These are phyloP conservation scores for Chascanopsetta lugubris DNA, from an alignment of 2,113 vertebrate species.

Conservation along the genomic window DNA sequence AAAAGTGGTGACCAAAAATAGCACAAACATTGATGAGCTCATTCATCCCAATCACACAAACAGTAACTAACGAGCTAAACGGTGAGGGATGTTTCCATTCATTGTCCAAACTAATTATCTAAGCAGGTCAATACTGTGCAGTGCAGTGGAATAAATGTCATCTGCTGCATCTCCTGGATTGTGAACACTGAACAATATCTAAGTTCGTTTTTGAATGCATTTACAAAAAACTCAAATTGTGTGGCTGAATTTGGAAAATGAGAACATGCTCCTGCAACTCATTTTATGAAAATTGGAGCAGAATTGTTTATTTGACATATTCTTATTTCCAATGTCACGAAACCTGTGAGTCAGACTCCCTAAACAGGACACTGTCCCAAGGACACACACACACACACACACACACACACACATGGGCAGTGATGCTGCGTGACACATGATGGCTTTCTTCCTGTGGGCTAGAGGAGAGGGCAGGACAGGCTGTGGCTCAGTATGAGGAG, in stretches of 20 bases:
- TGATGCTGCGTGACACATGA: background rate
- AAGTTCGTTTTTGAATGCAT: no score
- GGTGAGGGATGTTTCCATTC: constrained; percentile 8
- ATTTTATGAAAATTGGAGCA: background rate
- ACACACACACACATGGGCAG: background rate
- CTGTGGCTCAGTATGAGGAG: background rate
- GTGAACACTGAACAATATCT: background rate
- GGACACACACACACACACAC: background rate
- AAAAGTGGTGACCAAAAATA: background rate
- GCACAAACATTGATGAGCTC: constrained; percentile 4
- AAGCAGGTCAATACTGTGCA: constrained; percentile 5
- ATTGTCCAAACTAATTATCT: constrained; percentile 15
- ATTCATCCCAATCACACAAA: background rate
- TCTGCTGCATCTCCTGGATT: background rate
- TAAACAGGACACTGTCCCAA: background rate
- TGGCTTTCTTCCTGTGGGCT: background rate
- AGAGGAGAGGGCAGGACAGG: background rate
- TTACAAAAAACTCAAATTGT: background rate
- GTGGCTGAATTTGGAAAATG: background rate
- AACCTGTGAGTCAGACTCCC: background rate
- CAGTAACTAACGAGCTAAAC: constrained; percentile 14
- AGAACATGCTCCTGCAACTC: no score
- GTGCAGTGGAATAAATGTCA: constrained; percentile 2
- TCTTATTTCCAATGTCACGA: background rate
- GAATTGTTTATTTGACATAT: background rate